A percentile compares a stretch with the other conserved stretches of the same genome.
Conservation (phyloP, 2,797 vertebrate genomes). For the Novumbra hubbsi region DNA sequence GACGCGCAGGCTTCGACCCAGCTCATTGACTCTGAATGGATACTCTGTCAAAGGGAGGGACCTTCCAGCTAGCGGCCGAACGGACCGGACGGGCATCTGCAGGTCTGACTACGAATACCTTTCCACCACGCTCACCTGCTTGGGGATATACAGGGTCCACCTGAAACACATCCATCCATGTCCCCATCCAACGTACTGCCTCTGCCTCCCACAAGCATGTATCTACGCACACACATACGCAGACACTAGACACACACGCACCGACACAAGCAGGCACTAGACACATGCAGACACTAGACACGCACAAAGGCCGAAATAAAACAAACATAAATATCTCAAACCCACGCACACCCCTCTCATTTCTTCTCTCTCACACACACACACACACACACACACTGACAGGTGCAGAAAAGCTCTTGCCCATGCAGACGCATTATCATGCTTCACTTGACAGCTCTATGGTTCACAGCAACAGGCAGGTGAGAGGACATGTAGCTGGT, state of each 20-base stretch:
- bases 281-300: slow-evolving; percentile 64
- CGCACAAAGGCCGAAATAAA: slow-evolving; percentile 6
- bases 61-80: slow-evolving; percentile 80
- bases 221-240: not conserved
- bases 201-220: not conserved
- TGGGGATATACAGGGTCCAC: not conserved
- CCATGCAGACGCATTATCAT: slow-evolving; percentile 89
- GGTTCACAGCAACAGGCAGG: slow-evolving; percentile 94
- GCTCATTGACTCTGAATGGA: slow-evolving; percentile 99
- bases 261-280: slow-evolving; percentile 20
- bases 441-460: slow-evolving; percentile 84
- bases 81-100: slow-evolving; percentile 80
- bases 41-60: slow-evolving; percentile 95
- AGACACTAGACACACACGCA: not conserved
- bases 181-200: not conserved
- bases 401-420: slow-evolving; percentile 87
- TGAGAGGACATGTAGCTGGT: slow-evolving; percentile 84
- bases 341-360: not conserved
- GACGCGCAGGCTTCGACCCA: slow-evolving; percentile 96
- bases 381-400: slow-evolving; percentile 53
- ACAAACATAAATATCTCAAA: slow-evolving; percentile 4
- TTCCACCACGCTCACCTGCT: not conserved
- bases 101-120: slow-evolving; percentile 42
- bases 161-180: not conserved
- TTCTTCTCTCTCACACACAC: not conserved